phyloP scores from a whole-genome alignment of 2,888 invertebrate species.

The Erebia palarica region DNA sequence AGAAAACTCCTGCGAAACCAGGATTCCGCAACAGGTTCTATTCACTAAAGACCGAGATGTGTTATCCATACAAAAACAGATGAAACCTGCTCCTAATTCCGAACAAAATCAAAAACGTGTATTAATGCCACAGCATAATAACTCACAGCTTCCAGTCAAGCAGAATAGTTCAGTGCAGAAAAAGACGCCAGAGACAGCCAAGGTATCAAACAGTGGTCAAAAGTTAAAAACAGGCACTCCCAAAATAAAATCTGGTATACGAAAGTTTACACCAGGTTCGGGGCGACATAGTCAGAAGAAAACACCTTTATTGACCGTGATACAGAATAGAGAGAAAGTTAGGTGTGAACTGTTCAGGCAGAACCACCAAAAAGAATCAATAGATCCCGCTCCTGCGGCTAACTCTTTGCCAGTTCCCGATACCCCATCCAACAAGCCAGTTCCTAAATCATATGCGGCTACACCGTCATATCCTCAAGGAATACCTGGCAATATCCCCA shows the following conservation, averaged over 20 bases:
- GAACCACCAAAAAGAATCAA: slow-evolving; percentile 47
- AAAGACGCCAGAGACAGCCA: slow-evolving; percentile 59
- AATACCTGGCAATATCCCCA: slow-evolving; percentile 55
- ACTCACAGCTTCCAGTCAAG: slow-evolving; percentile 43
- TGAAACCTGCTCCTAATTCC: slow-evolving; percentile 42
- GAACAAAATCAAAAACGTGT: slow-evolving; percentile 54
- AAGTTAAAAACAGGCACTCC: slow-evolving; percentile 65
- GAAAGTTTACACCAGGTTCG: slow-evolving; percentile 68
- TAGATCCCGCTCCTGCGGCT: slow-evolving; percentile 23
- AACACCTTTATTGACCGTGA: slow-evolving; percentile 52
- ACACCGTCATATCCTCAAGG: slow-evolving; percentile 76
- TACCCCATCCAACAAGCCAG: slow-evolving; percentile 61
- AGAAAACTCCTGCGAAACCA: slow-evolving; percentile 56
- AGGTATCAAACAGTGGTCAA: slow-evolving; percentile 51
- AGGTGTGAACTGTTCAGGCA: slow-evolving; percentile 66
- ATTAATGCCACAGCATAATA: slow-evolving; percentile 54
- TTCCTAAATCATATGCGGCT: slow-evolving; percentile 60
- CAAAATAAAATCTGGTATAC: slow-evolving; percentile 67
- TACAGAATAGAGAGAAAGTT: slow-evolving; percentile 66
- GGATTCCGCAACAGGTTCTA: slow-evolving; percentile 52
- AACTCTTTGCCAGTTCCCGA: slow-evolving; percentile 52
- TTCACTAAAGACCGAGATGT: slow-evolving; percentile 54
- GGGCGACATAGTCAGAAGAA: slow-evolving; percentile 60
- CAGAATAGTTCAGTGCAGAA: slow-evolving; percentile 49
- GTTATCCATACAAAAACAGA: slow-evolving; percentile 11